Evolutionary conservation across 2,113 vertebrate species (phyloP).

Genomic region (Larimichthys crocea): DNA sequence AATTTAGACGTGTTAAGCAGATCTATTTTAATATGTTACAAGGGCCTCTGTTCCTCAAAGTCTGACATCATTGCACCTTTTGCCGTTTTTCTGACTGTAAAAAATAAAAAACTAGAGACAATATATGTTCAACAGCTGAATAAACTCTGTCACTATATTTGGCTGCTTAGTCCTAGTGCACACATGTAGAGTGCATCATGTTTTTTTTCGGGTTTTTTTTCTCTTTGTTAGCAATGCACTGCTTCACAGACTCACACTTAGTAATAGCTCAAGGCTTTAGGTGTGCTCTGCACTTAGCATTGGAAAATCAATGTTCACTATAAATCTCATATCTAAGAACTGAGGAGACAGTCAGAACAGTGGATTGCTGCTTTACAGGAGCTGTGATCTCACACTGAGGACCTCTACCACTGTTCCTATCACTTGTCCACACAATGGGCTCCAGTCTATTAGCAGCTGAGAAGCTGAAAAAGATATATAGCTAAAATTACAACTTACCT

Average conservation of each 20-base stretch:
- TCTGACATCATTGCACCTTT: conserved; percentile 17
- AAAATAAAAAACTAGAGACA: not conserved
- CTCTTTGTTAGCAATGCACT: conserved; percentile 15
- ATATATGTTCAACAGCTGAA: not conserved
- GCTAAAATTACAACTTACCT: conserved; percentile 17
- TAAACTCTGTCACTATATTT: conserved; percentile 1
- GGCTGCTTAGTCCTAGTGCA: conserved; percentile 18
- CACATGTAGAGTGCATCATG: conserved; percentile 14
- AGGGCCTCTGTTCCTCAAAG: not conserved
- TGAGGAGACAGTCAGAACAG: conserved; percentile 38
- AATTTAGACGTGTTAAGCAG: not conserved
- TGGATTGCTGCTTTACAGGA: conserved; percentile 45
- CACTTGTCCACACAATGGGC: conserved; percentile 31
- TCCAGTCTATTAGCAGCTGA: conserved; percentile 44
- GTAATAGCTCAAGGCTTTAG: conserved; percentile 33
- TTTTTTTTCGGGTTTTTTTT: conserved; percentile 19
- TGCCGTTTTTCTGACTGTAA: conserved; percentile 42
- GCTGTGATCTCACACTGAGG: conserved; percentile 46
- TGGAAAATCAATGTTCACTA: conserved; percentile 65
- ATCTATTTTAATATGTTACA: not conserved
- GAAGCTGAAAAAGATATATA: conserved; percentile 12
- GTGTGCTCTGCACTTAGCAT: conserved; percentile 41
- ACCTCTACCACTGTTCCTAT: conserved; percentile 33
- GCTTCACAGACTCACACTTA: conserved; percentile 27
- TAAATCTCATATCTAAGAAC: conserved; percentile 43